These are phyloP conservation scores for Platycercus adscitus DNA, from an alignment of 2,113 vertebrate species.

Conservation along the genomic window DNA sequence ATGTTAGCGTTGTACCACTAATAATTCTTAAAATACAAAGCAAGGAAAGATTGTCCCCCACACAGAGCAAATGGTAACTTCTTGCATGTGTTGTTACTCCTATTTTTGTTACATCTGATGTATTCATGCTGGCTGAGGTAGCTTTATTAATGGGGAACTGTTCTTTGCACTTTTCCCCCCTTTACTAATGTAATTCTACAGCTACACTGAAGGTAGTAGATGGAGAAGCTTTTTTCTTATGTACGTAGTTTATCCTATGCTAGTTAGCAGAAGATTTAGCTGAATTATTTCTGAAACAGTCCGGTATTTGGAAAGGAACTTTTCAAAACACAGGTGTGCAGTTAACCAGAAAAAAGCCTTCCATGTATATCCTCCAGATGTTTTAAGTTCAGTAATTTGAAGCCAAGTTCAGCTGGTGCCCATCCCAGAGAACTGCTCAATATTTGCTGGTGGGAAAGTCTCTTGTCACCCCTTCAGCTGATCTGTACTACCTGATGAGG, in stretches of 20 bases:
- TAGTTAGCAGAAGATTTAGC: not conserved
- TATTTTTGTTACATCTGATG: not conserved
- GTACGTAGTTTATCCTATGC: not conserved
- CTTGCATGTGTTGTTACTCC: not conserved
- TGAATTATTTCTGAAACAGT: not conserved
- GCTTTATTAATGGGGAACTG: not conserved
- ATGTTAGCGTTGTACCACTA: constrained; percentile 19
- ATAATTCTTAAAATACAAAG: not conserved
- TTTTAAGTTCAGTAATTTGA: not conserved
- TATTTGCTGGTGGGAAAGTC: not conserved
- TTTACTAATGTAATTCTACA: not conserved
- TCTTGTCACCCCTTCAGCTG: not conserved
- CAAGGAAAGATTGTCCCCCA: not conserved
- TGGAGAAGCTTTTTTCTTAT: not conserved
- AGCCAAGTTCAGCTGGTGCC: not conserved
- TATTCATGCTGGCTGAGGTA: not conserved
- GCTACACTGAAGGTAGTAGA: not conserved
- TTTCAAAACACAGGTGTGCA: not conserved
- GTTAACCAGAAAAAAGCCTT: not conserved
- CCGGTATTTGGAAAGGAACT: not conserved
- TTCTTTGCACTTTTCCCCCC: fast-evolving
- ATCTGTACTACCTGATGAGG: not conserved
- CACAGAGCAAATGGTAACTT: not conserved
- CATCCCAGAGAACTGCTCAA: not conserved
- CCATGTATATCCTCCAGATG: not conserved